Evolutionary conservation across 1,140 invertebrate genomes (phyloP).

Genomic region (Microplitis mediator): DNA sequence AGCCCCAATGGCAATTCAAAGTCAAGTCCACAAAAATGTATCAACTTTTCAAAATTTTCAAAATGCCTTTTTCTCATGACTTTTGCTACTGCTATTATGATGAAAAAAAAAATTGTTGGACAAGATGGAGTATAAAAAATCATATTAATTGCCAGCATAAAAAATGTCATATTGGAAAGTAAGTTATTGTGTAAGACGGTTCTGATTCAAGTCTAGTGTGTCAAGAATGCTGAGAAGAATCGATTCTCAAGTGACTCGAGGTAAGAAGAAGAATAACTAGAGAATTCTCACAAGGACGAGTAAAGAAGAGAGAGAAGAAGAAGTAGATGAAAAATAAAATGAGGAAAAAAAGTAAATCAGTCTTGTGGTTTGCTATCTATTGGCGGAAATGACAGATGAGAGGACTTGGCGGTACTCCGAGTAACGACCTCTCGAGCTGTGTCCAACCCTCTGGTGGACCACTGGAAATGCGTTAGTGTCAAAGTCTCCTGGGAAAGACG

Average conservation of each 20-base stretch:
- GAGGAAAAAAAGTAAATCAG: not conserved
- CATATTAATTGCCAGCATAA: too few species aligned
- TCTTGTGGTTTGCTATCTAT: not conserved
- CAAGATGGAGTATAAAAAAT: too few species aligned
- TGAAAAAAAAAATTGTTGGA: too few species aligned
- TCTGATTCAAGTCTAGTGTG: too few species aligned
- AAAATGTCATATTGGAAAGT: too few species aligned
- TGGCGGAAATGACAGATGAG: conserved; percentile 33
- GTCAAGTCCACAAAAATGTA: too few species aligned
- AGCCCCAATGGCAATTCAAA: too few species aligned
- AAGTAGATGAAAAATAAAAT: not conserved
- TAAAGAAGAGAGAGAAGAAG: not conserved
- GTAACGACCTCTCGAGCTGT: too few species aligned
- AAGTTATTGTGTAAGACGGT: too few species aligned
- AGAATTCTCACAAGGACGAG: not conserved
- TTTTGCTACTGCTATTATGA: too few species aligned
- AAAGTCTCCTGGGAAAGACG: conserved; percentile 28
- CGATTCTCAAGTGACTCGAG: not conserved
- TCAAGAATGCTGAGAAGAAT: not conserved
- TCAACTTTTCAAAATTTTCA: too few species aligned
- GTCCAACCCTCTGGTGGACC: not conserved
- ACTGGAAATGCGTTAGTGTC: conserved; percentile 40
- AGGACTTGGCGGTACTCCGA: not conserved
- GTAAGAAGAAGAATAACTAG: not conserved
- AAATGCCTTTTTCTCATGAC: too few species aligned